Evolutionary conservation across 1,140 invertebrate genomes (phyloP).

Genomic region (Tetramorium simillimum): DNA sequence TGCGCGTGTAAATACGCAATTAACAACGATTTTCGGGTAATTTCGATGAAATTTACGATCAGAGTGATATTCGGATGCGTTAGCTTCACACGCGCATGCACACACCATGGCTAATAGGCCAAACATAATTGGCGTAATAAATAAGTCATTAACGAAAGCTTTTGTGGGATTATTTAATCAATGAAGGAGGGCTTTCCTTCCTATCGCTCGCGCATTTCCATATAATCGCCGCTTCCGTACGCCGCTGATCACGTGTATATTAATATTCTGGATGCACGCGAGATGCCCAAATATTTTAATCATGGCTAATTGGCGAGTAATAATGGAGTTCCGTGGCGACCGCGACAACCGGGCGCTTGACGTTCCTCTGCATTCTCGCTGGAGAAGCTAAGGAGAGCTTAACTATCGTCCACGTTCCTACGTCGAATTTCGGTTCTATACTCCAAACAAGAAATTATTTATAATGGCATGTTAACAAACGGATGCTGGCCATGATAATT

Average conservation of each 20-base stretch:
- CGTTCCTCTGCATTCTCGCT: constrained; percentile 69
- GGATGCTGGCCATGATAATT: neutral
- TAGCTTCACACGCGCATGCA: neutral
- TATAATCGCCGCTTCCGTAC: constrained; percentile 79
- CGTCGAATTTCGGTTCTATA: constrained; percentile 48
- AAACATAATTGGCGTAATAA: constrained; percentile 84
- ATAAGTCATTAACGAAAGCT: constrained; percentile 83
- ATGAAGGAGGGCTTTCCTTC: constrained; percentile 80
- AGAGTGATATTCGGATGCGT: constrained; percentile 58
- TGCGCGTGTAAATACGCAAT: constrained; percentile 69
- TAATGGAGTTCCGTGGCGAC: constrained; percentile 84
- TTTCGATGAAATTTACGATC: constrained; percentile 73
- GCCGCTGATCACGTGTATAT: constrained; percentile 80
- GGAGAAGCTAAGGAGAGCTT: constrained; percentile 54
- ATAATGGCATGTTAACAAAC: neutral
- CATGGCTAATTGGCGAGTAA: constrained; percentile 85
- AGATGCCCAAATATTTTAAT: constrained; percentile 86
- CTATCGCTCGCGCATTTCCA: constrained; percentile 82
- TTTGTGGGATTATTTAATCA: constrained; percentile 83
- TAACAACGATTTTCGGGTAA: constrained; percentile 71
- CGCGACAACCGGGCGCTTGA: constrained; percentile 49
- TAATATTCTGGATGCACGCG: constrained; percentile 85
- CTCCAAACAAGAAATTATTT: neutral
- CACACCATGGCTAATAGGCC: constrained; percentile 80
- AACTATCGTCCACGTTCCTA: constrained; percentile 62